These are phyloP conservation scores for Acanthococcus lagerstroemiae DNA, from an alignment of 2,888 invertebrate species.

Conservation along the genomic window DNA sequence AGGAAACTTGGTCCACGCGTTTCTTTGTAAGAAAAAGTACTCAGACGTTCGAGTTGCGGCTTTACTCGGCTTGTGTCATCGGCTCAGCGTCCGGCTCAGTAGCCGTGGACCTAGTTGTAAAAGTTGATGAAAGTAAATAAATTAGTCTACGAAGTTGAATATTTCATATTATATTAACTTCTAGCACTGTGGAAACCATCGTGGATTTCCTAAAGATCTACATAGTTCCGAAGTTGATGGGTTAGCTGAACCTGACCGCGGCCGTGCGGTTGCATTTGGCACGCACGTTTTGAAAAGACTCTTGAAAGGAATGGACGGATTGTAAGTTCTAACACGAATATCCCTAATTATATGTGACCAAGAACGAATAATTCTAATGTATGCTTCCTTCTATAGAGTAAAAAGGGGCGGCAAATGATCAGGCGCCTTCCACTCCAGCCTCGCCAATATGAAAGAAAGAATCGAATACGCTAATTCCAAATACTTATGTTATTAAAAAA, in stretches of 20 bases:
- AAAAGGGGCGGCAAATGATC: background rate
- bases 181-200: background rate
- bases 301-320: background rate
- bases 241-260: background rate
- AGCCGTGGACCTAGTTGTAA: background rate
- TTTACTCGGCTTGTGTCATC: background rate
- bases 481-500: background rate
- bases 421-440: background rate
- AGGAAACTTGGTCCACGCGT: background rate
- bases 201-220: background rate
- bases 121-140: background rate
- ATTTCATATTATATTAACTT: background rate
- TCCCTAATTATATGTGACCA: background rate
- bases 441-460: background rate
- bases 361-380: background rate
- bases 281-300: background rate
- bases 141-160: background rate
- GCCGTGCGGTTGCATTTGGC: background rate
- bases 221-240: background rate
- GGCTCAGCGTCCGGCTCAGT: background rate
- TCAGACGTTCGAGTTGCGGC: background rate
- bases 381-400: background rate
- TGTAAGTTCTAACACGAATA: background rate
- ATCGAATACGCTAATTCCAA: background rate
- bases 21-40: background rate